These are phyloP conservation scores for Candoia aspera DNA, from an alignment of 2,113 vertebrate genomes.

Conservation along the genomic window DNA sequence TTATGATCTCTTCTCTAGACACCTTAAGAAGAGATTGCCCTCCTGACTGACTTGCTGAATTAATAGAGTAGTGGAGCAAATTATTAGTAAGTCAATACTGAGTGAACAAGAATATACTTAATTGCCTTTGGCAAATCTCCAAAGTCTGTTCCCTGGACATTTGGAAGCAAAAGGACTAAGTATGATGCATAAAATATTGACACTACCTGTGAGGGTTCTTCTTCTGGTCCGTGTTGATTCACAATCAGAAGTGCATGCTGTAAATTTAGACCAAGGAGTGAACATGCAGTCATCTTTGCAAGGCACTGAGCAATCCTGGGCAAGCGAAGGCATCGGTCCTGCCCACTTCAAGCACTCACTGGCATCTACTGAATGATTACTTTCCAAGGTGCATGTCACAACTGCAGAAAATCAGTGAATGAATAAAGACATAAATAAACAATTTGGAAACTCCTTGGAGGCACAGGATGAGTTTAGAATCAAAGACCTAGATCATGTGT, in stretches of 20 bases:
- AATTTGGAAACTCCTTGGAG: background rate
- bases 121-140: slow-evolving; percentile 5
- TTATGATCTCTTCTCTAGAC: background rate
- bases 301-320: slow-evolving; percentile 80
- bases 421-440: slow-evolving; percentile 1
- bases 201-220: slow-evolving; percentile 85
- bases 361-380: slow-evolving; percentile 71
- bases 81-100: background rate
- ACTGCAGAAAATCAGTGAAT: slow-evolving; percentile 71
- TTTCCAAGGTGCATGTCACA: slow-evolving; percentile 80
- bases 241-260: slow-evolving; percentile 81
- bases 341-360: slow-evolving; percentile 83
- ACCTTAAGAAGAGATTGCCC: background rate
- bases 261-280: slow-evolving; percentile 91
- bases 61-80: background rate
- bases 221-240: slow-evolving; percentile 75
- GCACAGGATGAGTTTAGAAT: background rate
- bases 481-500: background rate
- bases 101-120: background rate
- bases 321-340: slow-evolving; percentile 77
- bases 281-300: slow-evolving; percentile 93
- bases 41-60: background rate
- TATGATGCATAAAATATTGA: background rate
- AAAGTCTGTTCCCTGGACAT: background rate
- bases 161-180: background rate